Conservation (phyloP, 2,113 vertebrate genomes). For the Otolemur garnettii region DNA sequence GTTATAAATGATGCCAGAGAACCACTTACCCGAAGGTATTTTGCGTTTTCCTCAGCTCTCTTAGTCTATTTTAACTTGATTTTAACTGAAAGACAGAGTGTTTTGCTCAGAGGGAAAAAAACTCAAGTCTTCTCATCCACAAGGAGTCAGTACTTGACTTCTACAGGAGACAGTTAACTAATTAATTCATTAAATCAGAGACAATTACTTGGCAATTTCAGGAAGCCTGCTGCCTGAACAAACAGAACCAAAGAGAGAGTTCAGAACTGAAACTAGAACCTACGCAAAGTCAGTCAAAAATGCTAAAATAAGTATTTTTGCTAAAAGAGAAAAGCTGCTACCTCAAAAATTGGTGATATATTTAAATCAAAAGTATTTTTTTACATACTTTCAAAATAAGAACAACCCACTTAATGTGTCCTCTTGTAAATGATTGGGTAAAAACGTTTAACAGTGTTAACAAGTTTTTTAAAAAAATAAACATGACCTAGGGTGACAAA, state of each 20-base stretch:
- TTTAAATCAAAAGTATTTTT: conserved; percentile 44
- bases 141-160: conserved; percentile 76
- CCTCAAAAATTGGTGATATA: conserved; percentile 34
- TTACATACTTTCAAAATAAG: conserved; percentile 41
- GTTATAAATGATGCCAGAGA: conserved; percentile 81
- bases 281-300: conserved; percentile 47
- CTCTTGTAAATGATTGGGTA: conserved; percentile 38
- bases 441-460: background rate
- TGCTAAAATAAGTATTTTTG: conserved; percentile 45
- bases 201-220: conserved; percentile 82
- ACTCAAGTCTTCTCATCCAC: conserved; percentile 53
- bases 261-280: conserved; percentile 64
- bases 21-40: conserved; percentile 72
- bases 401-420: background rate
- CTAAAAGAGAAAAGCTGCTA: conserved; percentile 5
- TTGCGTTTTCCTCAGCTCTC: conserved; percentile 66
- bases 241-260: conserved; percentile 61
- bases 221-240: conserved; percentile 65
- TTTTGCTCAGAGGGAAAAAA: conserved; percentile 51
- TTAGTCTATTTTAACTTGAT: conserved; percentile 80
- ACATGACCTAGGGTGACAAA: background rate
- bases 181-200: conserved; percentile 82
- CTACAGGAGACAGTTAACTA: conserved; percentile 78
- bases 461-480: background rate
- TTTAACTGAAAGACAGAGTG: conserved; percentile 76